Base-by-base conservation (phyloP, 2,888 invertebrate species). In the Synanthedon andrenaeformis region DNA sequence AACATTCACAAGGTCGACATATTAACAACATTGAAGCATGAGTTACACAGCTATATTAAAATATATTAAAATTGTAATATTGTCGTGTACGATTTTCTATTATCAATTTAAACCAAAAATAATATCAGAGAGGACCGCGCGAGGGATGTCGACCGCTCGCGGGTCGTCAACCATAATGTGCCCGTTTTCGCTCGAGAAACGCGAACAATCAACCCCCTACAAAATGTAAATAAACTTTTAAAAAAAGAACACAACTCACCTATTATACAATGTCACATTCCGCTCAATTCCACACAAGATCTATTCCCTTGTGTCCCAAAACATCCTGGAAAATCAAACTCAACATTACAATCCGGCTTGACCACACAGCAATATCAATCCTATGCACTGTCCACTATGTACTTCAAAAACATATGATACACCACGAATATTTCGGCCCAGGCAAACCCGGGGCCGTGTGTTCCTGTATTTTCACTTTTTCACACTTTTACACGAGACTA, bases 251-350 rank as follows among this genome's bases (percentile, higher is more conserved):
- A 61, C 54, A 62, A 80, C 86, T 82, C 66, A 87, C 87, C 87
- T 87, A 81, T 84, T 81, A 84, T 86, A 80, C 85, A 81, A 86
- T 86, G 87, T 87, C 87, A 87, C 87, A 87, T 88, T 86, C 87
- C 87, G 86, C 81, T 87, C 81, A 86, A 84, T 84, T 81, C 79
- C 80, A 79, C 76, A 79, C 71, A 74, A 81, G 69, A 77, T 77
- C 78, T 83, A 86, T 80, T 78, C 70, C 70, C 76, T 79, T 70
- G 77, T 79, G 76, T 80, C 72, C 79, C 77, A 79, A 82, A 79
- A 76, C 85, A 85, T 86, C 80, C 74, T 85, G 81, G 77, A 80
- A 83, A 79, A 76, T 76, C 72, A 77, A 79, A 77, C 77, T 81
- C 77, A 83, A 80, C 86, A 86, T 85, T 77, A 82, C 82, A 74